phyloP scores from a whole-genome alignment of 2,113 vertebrate species.

The Varanus salvator region DNA sequence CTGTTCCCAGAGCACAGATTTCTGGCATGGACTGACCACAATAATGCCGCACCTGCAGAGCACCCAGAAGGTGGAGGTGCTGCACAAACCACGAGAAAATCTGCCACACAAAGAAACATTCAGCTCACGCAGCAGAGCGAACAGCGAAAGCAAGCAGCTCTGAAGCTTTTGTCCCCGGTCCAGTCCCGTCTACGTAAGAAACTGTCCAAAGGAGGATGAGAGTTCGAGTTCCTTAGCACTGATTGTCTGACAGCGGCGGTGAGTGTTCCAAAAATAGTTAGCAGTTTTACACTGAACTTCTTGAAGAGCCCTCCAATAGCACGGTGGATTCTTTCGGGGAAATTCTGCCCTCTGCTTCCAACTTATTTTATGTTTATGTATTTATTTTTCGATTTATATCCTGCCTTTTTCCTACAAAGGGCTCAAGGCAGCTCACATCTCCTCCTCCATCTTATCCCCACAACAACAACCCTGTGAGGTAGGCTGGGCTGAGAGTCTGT shows the following conservation, averaged over 20 bases:
- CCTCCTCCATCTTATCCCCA: no score
- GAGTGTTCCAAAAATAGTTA: conserved; percentile 87
- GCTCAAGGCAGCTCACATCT: no score
- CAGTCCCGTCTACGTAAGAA: background rate
- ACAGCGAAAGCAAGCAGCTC: background rate
- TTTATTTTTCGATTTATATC: no score
- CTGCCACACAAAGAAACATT: background rate
- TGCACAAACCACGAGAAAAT: background rate
- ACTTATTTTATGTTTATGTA: background rate
- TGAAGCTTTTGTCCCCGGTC: conserved; percentile 12
- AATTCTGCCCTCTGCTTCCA: background rate
- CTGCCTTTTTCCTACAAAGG: no score
- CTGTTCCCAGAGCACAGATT: background rate
- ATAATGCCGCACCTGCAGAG: background rate
- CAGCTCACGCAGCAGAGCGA: background rate
- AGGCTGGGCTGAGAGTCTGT: no score
- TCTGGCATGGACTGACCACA: background rate
- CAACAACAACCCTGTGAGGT: no score
- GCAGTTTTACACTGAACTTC: conserved; percentile 79
- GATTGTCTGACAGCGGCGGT: conserved; percentile 64
- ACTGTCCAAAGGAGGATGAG: conserved; percentile 23
- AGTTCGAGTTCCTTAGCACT: conserved; percentile 36
- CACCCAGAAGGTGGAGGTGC: background rate
- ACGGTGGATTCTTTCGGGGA: background rate
- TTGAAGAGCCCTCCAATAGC: conserved; percentile 23